These are phyloP conservation scores for Tragulus kanchil DNA, from an alignment of 2,113 vertebrate genomes.

Conservation along the genomic window DNA sequence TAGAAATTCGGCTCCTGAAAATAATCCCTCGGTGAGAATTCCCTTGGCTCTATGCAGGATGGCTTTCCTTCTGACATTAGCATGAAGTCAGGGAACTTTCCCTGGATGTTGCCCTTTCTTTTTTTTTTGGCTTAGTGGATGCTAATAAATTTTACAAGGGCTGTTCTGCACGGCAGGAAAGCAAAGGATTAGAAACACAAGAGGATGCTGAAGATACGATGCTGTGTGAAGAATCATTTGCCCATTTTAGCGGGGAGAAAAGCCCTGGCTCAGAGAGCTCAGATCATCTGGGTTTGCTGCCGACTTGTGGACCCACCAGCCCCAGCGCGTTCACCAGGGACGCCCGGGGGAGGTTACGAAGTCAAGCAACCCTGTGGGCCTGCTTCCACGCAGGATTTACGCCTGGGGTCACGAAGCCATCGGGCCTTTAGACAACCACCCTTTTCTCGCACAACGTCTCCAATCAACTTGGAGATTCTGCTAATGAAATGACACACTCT, in stretches of 20 bases:
- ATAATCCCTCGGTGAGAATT: background rate
- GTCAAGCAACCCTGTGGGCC: background rate
- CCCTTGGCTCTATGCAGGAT: background rate
- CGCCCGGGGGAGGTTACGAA: background rate
- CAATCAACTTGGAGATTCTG: constrained; percentile 4
- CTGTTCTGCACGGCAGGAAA: background rate
- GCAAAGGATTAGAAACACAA: background rate
- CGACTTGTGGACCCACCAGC: background rate
- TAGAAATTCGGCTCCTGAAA: constrained; percentile 29
- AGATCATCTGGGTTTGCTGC: too few species aligned
- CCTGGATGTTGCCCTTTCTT: too few species aligned
- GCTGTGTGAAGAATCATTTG: background rate
- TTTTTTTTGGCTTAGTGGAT: background rate
- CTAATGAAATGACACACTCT: constrained; percentile 31
- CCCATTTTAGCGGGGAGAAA: background rate
- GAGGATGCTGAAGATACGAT: background rate
- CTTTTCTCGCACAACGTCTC: background rate
- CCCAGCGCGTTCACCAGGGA: fast-evolving
- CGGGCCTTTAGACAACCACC: background rate
- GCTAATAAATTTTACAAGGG: background rate
- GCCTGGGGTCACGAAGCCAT: background rate
- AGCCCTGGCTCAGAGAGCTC: background rate
- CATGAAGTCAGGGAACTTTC: background rate
- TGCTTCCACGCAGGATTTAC: background rate
- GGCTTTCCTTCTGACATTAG: constrained; percentile 5